A percentile compares a stretch with the other conserved stretches of the same genome.
Evolutionary conservation across 1,140 invertebrate genomes (phyloP).

Genomic region (Drosophila orosa): DNA sequence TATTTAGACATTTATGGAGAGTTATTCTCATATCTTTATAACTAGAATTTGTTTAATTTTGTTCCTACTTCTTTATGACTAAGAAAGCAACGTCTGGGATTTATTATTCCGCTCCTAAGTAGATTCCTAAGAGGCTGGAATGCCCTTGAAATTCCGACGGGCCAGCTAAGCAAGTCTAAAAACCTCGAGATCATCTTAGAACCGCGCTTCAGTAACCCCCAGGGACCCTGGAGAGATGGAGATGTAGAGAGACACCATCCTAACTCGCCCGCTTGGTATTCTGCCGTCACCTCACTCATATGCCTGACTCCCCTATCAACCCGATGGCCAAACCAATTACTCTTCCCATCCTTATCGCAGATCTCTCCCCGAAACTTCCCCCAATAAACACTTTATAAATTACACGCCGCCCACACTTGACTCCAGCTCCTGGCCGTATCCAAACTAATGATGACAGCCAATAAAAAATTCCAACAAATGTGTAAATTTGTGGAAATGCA

Average conservation of each 20-base stretch:
- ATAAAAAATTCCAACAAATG: conserved; percentile 77
- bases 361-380: conserved; percentile 35
- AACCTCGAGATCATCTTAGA: conserved; percentile 20
- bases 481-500: conserved; percentile 75
- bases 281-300: conserved; percentile 22
- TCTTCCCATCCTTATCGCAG: conserved; percentile 48
- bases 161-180: conserved; percentile 9
- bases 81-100: background rate
- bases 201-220: conserved; percentile 21
- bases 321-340: conserved; percentile 44
- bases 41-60: background rate
- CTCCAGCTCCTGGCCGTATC: conserved; percentile 43
- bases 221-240: conserved; percentile 6
- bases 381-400: conserved; percentile 53
- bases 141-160: background rate
- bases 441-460: conserved; percentile 81
- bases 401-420: conserved; percentile 70
- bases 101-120: background rate
- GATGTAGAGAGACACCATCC: background rate
- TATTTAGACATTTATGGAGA: too few relatives aligned
- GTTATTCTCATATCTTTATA: too few relatives aligned
- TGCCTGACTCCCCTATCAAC: conserved; percentile 39
- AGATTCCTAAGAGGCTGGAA: background rate
- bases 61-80: background rate
- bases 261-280: conserved; percentile 10